A percentile compares a stretch with the other conserved stretches of the same genome.
phyloP scores from a whole-genome alignment of 1,140 invertebrate species.

The Subanguina moxae region DNA sequence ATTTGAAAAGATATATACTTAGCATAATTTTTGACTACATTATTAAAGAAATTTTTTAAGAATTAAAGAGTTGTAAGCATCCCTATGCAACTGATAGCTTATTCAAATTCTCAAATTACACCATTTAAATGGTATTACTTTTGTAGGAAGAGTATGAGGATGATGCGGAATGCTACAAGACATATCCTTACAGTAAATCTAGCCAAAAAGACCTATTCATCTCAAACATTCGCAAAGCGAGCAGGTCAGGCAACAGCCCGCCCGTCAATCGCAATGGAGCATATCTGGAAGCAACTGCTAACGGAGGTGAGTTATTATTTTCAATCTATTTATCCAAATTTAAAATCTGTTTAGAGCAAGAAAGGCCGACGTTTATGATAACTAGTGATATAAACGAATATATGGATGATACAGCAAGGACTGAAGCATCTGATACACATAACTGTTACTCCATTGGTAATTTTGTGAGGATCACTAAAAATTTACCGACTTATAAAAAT shows the following conservation, averaged over 20 bases:
- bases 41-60: too few relatives aligned
- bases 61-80: too few relatives aligned
- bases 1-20: too few relatives aligned
- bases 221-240: conserved; percentile 15
- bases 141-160: conserved; percentile 8
- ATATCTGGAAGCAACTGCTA: neutral
- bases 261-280: neutral
- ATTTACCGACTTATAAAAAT: too few relatives aligned
- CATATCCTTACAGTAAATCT: conserved; percentile 37
- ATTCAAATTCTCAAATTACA: too few relatives aligned
- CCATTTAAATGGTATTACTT: too few relatives aligned
- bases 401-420: neutral
- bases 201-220: conserved; percentile 25
- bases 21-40: too few relatives aligned
- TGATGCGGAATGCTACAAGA: conserved; percentile 25
- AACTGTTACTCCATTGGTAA: neutral
- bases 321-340: neutral
- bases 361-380: conserved; percentile 13
- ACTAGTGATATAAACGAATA: conserved; percentile 1
- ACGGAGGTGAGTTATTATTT: neutral
- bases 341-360: neutral
- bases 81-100: too few relatives aligned
- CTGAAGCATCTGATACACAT: neutral
- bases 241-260: neutral
- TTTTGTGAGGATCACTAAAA: too few relatives aligned